phyloP scores from a whole-genome alignment of 2,113 vertebrate genomes.

The Halcyon senegalensis region DNA sequence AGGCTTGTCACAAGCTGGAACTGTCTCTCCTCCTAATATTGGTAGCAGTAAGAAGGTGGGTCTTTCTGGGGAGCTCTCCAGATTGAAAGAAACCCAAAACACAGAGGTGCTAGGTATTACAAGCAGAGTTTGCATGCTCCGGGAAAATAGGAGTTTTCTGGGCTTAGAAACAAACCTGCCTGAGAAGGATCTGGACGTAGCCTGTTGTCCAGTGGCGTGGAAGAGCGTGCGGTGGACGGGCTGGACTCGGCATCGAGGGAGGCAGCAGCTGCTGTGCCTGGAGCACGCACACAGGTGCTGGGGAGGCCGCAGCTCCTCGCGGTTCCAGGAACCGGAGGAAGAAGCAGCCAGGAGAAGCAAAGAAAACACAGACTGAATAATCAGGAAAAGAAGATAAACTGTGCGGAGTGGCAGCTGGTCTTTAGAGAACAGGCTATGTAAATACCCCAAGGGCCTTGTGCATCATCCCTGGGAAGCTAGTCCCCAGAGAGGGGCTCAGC shows the following conservation, averaged over 20 bases:
- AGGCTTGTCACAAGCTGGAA: not conserved
- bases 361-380: constrained; percentile 53
- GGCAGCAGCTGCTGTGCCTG: not conserved
- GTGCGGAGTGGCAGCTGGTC: constrained; percentile 56
- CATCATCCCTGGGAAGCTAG: constrained; percentile 53
- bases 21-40: not conserved
- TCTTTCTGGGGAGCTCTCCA: rapidly evolving
- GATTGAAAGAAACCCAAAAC: not conserved
- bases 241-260: rapidly evolving
- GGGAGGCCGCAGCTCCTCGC: not conserved
- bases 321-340: constrained; percentile 54
- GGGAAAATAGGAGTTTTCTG: not conserved
- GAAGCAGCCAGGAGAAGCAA: constrained; percentile 38
- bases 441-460: constrained; percentile 54
- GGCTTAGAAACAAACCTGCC: not conserved
- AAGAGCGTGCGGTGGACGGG: not conserved
- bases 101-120: not conserved
- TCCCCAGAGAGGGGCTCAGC: constrained; percentile 10
- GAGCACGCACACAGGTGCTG: not conserved
- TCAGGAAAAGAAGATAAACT: constrained; percentile 66
- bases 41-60: not conserved
- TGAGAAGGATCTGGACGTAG: not conserved
- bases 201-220: not conserved
- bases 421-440: constrained; percentile 47
- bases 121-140: not conserved